Evolutionary conservation across 2,113 vertebrate genomes (phyloP).

Genomic region (Progne subis): DNA sequence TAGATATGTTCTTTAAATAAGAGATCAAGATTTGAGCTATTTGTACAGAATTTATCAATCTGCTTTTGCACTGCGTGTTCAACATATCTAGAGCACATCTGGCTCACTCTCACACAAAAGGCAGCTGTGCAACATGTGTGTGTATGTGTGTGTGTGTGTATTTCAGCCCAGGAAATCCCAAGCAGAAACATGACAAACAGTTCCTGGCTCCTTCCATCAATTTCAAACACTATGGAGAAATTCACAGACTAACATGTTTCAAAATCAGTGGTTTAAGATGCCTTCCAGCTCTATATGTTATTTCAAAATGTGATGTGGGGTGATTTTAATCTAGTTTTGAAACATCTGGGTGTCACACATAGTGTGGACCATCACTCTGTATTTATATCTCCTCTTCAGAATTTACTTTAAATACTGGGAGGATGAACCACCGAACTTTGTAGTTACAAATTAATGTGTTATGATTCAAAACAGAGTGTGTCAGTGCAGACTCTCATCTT

Average conservation of each 20-base stretch:
- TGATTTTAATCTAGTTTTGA: neutral
- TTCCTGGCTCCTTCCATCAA: neutral
- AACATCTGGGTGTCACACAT: neutral
- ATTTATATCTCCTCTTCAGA: neutral
- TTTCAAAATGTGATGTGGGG: neutral
- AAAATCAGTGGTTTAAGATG: neutral
- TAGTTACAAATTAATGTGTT: neutral
- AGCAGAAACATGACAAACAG: neutral
- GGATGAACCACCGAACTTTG: neutral
- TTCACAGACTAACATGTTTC: neutral
- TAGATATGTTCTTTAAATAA: neutral
- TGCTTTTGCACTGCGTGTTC: neutral
- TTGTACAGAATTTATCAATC: neutral
- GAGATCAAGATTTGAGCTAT: neutral
- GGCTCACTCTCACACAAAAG: neutral
- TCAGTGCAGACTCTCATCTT: neutral
- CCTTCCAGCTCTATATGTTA: neutral
- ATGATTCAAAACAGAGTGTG: neutral
- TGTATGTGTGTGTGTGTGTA: neutral
- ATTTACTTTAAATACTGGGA: neutral
- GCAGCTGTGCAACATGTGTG: neutral
- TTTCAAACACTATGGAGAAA: neutral
- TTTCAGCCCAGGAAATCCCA: neutral
- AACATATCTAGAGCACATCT: neutral
- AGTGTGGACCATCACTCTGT: neutral